These are phyloP conservation scores for Prunella himalayana DNA, from an alignment of 2,113 vertebrate genomes.

Conservation along the genomic window DNA sequence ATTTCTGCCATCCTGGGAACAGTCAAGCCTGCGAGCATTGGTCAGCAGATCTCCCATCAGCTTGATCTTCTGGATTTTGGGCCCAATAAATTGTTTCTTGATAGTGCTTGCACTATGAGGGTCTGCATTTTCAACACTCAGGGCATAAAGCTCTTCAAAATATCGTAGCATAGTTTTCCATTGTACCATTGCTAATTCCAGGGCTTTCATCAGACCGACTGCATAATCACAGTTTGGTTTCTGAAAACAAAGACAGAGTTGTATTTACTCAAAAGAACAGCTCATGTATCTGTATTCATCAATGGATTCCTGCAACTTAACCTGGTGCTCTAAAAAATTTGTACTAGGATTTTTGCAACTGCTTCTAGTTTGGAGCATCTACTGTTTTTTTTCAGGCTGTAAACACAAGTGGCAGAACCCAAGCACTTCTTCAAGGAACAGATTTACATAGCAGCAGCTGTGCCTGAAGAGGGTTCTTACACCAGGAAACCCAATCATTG, in stretches of 20 bases:
- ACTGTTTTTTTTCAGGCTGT: background rate
- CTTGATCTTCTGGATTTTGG: constrained; percentile 71
- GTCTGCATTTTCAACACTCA: constrained; percentile 70
- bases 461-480: background rate
- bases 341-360: background rate
- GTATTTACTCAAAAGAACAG: background rate
- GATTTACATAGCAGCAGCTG: background rate
- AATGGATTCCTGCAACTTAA: background rate
- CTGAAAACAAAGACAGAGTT: constrained; percentile 53
- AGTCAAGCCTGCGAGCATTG: constrained; percentile 72
- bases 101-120: constrained; percentile 70
- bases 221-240: constrained; percentile 70
- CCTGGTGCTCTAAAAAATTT: background rate
- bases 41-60: constrained; percentile 75
- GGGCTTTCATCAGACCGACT: constrained; percentile 63
- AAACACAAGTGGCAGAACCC: background rate
- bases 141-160: constrained; percentile 72
- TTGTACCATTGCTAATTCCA: constrained; percentile 70
- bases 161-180: constrained; percentile 72
- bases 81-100: constrained; percentile 71
- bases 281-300: background rate
- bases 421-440: background rate
- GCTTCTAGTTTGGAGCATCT: background rate
- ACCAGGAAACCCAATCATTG: background rate
- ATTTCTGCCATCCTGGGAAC: constrained; percentile 55